These are phyloP conservation scores for Oegoconia quadripuncta DNA, from an alignment of 2,888 invertebrate genomes.

Conservation along the genomic window DNA sequence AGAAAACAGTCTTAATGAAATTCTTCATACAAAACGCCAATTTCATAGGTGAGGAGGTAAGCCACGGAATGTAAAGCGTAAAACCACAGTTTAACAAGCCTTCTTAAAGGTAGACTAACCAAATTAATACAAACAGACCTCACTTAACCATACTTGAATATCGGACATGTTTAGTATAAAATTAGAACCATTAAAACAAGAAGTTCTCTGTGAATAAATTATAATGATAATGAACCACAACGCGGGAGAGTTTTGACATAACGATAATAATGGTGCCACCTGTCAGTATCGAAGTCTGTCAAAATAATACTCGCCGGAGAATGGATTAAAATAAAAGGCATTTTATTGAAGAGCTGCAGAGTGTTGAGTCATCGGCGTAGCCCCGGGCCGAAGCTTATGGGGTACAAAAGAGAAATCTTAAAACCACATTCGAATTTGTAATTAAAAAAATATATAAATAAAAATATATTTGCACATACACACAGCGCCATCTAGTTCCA, in stretches of 20 bases:
- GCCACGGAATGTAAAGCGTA: too few species aligned
- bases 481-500: too few species aligned
- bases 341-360: constrained; percentile 48
- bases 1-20: too few species aligned
- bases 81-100: too few species aligned
- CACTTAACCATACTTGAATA: neutral
- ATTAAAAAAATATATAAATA: too few species aligned
- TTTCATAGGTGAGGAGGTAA: too few species aligned
- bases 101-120: too few species aligned
- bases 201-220: constrained; percentile 9
- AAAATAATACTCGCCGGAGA: constrained; percentile 48
- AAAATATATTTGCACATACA: too few species aligned
- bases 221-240: constrained; percentile 4
- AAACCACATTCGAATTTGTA: too few species aligned
- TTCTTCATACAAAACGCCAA: too few species aligned
- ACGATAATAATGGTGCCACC: constrained; percentile 31
- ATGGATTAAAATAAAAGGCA: constrained; percentile 68
- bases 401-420: too few species aligned
- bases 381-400: constrained; percentile 18
- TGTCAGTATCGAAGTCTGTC: constrained; percentile 55
- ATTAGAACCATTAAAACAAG: constrained; percentile 18
- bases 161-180: constrained; percentile 4
- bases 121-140: neutral
- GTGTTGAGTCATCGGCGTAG: constrained; percentile 49
- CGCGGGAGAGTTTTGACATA: neutral